Percentiles rank a stretch among this genome's conserved stretches.
Conservation (phyloP, 2,113 vertebrate genomes). For the Carollia perspicillata region DNA sequence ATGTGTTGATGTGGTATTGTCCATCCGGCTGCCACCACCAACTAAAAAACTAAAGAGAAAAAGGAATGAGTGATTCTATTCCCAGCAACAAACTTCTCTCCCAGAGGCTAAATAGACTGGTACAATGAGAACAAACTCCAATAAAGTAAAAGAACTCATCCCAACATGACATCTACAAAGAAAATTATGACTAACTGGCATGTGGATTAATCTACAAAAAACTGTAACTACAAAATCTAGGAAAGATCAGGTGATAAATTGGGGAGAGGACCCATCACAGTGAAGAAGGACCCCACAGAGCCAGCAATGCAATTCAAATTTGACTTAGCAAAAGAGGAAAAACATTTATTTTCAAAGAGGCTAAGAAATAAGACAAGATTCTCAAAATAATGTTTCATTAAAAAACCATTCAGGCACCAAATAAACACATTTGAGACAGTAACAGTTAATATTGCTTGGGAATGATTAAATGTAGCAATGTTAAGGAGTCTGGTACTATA, state of each 20-base stretch:
- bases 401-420: slow-evolving; percentile 2
- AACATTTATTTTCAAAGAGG: slow-evolving; percentile 23
- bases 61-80: slow-evolving; percentile 60
- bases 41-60: slow-evolving; percentile 90
- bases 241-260: background rate
- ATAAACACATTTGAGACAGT: slow-evolving; percentile 20
- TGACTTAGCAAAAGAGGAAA: slow-evolving; percentile 12
- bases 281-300: background rate
- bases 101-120: slow-evolving; percentile 47
- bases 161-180: background rate
- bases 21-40: slow-evolving; percentile 84
- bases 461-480: slow-evolving; percentile 9
- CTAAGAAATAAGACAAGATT: slow-evolving; percentile 25
- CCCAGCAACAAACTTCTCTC: slow-evolving; percentile 49
- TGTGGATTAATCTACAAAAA: background rate
- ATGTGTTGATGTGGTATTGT: slow-evolving; percentile 91
- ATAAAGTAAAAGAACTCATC: slow-evolving; percentile 56
- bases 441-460: background rate
- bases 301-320: slow-evolving; percentile 25
- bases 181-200: background rate
- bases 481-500: background rate
- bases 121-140: slow-evolving; percentile 48
- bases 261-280: background rate
- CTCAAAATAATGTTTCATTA: slow-evolving; percentile 32
- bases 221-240: background rate